Base-by-base conservation (phyloP, 2,888 invertebrate genomes). In the Eupeodes luniger region DNA sequence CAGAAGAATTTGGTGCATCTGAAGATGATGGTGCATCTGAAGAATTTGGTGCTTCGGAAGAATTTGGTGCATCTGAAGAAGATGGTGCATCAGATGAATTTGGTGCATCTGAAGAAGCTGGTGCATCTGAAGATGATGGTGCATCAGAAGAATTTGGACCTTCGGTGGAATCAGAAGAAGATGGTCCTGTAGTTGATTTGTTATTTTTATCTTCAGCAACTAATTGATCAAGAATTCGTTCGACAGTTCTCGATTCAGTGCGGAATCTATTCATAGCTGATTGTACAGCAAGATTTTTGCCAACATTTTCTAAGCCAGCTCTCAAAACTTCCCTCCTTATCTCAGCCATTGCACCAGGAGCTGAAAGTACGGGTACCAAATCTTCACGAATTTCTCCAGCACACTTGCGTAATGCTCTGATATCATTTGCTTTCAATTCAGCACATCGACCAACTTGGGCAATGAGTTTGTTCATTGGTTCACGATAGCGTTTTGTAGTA, bases 401-500 rank as follows among this genome's bases (percentile, higher is more conserved):
- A 72, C 79, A 83, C 9, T 5, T 36, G 14, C 5, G 9, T 6
- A 69, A 14, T 47, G 14, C 69, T 10, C 16, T 49, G 5, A 9
- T 16, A 59, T 85, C 40, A 11, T 16, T 66, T 57, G 51, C 47
- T 12, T 70, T 72, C 19, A 67, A 2, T 10, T 49, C 5, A 0
- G 70, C 27, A 12, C 79, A 83, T 14, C 70, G 53, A n/a, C 59
- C 79, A 40, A 87, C 16, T 12, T 79, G 44, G 1, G 34, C 53
- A 55, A 83, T 49, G 1, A 87, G 79, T 12, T 70, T 40, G 9
- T 66, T 79, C 64, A 76, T 80, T 61, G 83, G 83, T 53, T 61
- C 61, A 4, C 49, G 59, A 53, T 55, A 83, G 4, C 19, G n/a
- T 36, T 79, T 7, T 27, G 72, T 40, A 10, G 66, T 72, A 11